Conservation (phyloP, 2,113 vertebrate genomes). For the Campylomormyrus tamandua region DNA sequence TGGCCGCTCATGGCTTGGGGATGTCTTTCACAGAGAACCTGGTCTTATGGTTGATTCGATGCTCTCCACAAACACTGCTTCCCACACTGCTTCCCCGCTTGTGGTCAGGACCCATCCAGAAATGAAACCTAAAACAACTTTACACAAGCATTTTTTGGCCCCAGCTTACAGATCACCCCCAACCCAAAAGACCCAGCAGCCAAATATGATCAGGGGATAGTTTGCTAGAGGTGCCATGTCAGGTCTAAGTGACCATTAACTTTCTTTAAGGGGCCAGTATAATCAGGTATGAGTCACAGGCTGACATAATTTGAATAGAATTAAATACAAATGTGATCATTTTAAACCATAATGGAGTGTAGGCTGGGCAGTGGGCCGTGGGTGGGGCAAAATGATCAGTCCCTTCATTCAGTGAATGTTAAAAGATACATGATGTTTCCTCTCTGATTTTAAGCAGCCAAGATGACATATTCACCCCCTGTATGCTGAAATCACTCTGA, state of each 20-base stretch:
- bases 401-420: background rate
- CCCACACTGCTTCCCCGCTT: background rate
- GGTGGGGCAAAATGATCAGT: background rate
- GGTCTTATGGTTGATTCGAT: background rate
- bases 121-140: background rate
- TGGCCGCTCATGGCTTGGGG: background rate
- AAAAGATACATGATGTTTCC: background rate
- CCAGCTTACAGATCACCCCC: background rate
- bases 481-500: background rate
- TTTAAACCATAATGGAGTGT: background rate
- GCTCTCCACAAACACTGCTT: background rate
- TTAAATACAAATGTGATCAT: background rate
- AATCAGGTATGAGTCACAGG: background rate
- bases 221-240: background rate
- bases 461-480: background rate
- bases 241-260: background rate
- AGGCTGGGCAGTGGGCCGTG: background rate
- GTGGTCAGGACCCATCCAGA: background rate
- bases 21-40: background rate
- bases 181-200: background rate
- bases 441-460: background rate
- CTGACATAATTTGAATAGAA: slow-evolving; percentile 1
- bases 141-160: background rate
- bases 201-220: background rate
- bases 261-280: background rate